Evolutionary conservation across 2,113 vertebrate species (phyloP).

Genomic region (Urocolius indicus): DNA sequence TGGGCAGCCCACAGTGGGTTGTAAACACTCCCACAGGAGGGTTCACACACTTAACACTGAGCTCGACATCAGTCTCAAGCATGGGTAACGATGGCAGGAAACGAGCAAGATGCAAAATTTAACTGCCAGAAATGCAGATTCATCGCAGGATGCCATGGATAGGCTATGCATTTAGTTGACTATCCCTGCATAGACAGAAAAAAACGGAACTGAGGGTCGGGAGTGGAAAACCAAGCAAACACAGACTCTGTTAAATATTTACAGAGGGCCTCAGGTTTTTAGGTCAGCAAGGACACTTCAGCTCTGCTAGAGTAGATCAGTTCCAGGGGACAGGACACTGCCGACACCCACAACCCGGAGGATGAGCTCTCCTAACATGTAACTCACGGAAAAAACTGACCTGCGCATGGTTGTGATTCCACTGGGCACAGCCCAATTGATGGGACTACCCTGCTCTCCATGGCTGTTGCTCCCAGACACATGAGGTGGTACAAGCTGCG

Average conservation of each 20-base stretch:
- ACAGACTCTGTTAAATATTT: slow-evolving; percentile 34
- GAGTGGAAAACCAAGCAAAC: neutral
- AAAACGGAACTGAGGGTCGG: neutral
- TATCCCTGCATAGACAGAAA: neutral
- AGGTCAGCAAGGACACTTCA: slow-evolving; percentile 15
- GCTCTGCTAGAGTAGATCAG: neutral
- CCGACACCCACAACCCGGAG: rapidly evolving
- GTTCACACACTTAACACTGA: neutral
- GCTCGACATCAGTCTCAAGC: neutral
- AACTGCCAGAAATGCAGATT: neutral
- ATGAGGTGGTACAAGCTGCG: neutral
- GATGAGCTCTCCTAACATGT: neutral
- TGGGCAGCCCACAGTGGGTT: neutral
- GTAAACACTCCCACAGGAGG: neutral
- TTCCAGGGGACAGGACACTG: neutral
- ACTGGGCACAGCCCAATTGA: neutral
- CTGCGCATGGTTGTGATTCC: neutral
- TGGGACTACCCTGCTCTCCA: neutral
- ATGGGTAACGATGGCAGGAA: neutral
- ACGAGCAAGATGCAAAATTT: neutral
- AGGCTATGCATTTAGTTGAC: neutral
- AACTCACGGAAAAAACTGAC: neutral
- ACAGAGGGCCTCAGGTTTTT: neutral
- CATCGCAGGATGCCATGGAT: neutral
- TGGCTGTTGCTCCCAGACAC: neutral